phyloP scores from a whole-genome alignment of 2,888 invertebrate species.

The Andrena haemorrhoa region DNA sequence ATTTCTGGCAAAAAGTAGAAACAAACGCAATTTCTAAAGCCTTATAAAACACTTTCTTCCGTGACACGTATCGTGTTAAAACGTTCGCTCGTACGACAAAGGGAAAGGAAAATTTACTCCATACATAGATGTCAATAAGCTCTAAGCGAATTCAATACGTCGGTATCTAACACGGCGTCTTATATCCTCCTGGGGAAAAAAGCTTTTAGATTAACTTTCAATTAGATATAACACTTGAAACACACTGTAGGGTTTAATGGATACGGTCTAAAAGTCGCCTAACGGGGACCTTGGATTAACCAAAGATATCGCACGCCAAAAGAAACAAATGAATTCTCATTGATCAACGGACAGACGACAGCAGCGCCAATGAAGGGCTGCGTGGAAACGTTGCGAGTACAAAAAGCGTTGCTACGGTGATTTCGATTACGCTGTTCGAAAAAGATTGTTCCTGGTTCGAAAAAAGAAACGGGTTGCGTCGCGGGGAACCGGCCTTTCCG shows the following conservation, averaged over 20 bases:
- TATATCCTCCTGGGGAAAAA: neutral
- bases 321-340: neutral
- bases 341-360: neutral
- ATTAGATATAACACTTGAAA: neutral
- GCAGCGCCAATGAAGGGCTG: neutral
- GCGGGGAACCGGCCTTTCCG: slow-evolving; percentile 48
- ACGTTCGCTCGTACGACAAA: neutral
- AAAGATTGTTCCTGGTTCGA: slow-evolving; percentile 70
- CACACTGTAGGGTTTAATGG: neutral
- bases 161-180: neutral
- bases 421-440: slow-evolving; percentile 48
- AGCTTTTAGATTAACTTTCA: slow-evolving; percentile 13
- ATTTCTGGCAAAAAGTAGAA: too few species aligned
- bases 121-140: neutral
- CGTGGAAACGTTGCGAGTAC: neutral
- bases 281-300: slow-evolving; percentile 9
- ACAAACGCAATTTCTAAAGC: too few species aligned
- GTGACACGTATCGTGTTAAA: neutral
- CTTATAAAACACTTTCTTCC: neutral
- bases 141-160: neutral
- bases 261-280: slow-evolving; percentile 1
- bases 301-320: neutral
- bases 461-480: slow-evolving; percentile 32
- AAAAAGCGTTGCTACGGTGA: slow-evolving; percentile 22
- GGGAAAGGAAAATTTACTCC: neutral